Percentiles rank a stretch among this genome's conserved stretches.
phyloP scores from a whole-genome alignment of 2,888 invertebrate genomes.

The Chrysomela aeneicollis region DNA sequence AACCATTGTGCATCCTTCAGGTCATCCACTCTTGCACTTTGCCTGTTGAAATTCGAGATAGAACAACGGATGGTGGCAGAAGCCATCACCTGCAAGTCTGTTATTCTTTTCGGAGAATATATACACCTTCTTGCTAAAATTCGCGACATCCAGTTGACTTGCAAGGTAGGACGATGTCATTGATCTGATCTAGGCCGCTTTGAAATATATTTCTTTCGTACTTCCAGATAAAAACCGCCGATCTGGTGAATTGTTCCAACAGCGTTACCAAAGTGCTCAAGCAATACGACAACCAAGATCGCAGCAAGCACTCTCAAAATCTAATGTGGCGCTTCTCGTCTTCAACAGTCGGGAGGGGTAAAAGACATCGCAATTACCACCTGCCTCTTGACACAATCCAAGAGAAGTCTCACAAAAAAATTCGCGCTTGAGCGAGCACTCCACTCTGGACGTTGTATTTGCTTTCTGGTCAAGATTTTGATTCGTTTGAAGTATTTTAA shows the following conservation, averaged over 20 bases:
- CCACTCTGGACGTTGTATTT: neutral
- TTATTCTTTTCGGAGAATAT: constrained; percentile 59
- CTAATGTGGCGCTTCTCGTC: constrained; percentile 81
- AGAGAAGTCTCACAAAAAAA: constrained; percentile 31
- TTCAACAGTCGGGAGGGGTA: constrained; percentile 65
- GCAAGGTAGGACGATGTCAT: constrained; percentile 66
- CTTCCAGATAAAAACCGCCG: constrained; percentile 61
- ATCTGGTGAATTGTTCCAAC: constrained; percentile 69
- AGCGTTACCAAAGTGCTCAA: constrained; percentile 71
- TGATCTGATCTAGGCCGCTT: too few species aligned
- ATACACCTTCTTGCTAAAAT: constrained; percentile 75
- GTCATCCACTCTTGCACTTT: constrained; percentile 79
- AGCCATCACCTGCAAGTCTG: constrained; percentile 47
- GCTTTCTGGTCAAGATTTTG: neutral
- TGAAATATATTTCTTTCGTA: constrained; percentile 20
- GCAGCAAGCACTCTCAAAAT: constrained; percentile 74
- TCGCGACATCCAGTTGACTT: constrained; percentile 74
- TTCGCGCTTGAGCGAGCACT: neutral
- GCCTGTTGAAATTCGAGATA: constrained; percentile 77
- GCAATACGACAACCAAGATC: constrained; percentile 76
- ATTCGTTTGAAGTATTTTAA: neutral
- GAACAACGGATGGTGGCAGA: constrained; percentile 59
- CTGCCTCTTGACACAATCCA: constrained; percentile 40
- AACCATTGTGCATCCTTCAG: constrained; percentile 77
- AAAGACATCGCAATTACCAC: constrained; percentile 34